Evolutionary conservation across 2,113 vertebrate genomes (phyloP).

Genomic region (Melanotaenia duboulayi): DNA sequence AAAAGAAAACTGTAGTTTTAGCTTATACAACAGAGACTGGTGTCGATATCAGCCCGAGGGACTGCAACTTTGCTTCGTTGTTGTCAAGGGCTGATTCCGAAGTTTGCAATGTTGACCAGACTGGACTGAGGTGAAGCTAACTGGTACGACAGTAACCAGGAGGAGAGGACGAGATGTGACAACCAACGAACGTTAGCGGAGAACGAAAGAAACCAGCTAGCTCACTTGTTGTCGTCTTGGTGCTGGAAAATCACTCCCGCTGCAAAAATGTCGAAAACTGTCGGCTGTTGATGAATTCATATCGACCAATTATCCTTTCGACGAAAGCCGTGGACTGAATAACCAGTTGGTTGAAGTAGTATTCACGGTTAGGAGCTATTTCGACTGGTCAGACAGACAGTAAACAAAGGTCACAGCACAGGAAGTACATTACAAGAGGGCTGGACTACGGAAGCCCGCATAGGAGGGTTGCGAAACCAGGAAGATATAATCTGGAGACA

Average conservation of each 20-base stretch:
- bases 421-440: slow-evolving; percentile 72
- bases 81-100: not conserved
- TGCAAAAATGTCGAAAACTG: slow-evolving; percentile 15
- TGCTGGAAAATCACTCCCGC: slow-evolving; percentile 27
- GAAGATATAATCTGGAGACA: slow-evolving; percentile 1
- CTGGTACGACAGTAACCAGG: not conserved
- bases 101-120: not conserved
- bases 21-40: slow-evolving; percentile 23
- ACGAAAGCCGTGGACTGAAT: not conserved
- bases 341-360: not conserved
- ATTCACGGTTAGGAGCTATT: slow-evolving; percentile 35
- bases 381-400: slow-evolving; percentile 48
- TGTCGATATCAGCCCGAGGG: not conserved
- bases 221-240: slow-evolving; percentile 67
- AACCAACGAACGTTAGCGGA: not conserved
- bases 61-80: not conserved
- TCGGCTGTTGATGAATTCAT: slow-evolving; percentile 48
- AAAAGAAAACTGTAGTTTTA: not conserved
- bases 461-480: slow-evolving; percentile 17
- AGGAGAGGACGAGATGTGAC: slow-evolving; percentile 3
- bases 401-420: slow-evolving; percentile 78
- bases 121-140: not conserved
- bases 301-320: not conserved
- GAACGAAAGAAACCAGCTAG: slow-evolving; percentile 50
- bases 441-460: slow-evolving; percentile 73